These are phyloP conservation scores for Calliphora vicina DNA, from an alignment of 1,140 invertebrate species.

Conservation along the genomic window DNA sequence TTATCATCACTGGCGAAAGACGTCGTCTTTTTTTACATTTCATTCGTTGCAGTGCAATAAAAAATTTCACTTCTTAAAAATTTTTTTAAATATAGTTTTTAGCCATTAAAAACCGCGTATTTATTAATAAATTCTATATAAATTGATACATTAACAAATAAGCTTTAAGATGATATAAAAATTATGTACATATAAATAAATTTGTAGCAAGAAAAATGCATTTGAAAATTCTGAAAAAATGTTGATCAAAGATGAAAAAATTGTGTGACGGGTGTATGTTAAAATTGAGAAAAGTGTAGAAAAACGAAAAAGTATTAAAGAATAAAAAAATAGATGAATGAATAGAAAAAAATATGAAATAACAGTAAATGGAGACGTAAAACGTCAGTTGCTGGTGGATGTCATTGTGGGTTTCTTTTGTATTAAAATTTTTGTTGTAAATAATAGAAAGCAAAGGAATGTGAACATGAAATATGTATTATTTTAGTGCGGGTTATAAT, in stretches of 20 bases:
- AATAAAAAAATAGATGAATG: neutral
- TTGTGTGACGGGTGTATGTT: neutral
- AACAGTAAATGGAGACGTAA: slow-evolving; percentile 5
- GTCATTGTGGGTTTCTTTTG: neutral
- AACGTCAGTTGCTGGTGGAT: slow-evolving; percentile 7
- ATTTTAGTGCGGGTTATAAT: neutral
- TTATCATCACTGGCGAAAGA: neutral
- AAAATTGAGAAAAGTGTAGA: neutral
- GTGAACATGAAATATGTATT: neutral
- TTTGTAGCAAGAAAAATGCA: neutral
- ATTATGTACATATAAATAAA: neutral
- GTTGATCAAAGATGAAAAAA: neutral
- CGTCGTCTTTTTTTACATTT: neutral
- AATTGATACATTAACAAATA: neutral
- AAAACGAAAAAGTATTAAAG: neutral
- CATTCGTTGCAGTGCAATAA: slow-evolving; percentile 8
- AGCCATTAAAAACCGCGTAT: neutral
- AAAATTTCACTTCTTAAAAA: neutral
- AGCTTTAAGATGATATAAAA: neutral
- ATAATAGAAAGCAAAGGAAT: neutral
- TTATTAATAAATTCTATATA: neutral
- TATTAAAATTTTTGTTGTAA: neutral
- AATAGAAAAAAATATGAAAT: neutral
- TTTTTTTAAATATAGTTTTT: neutral
- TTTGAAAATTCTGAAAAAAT: neutral